Conservation (phyloP, 2,888 invertebrate genomes). For the Lasioglossum calceatum region DNA sequence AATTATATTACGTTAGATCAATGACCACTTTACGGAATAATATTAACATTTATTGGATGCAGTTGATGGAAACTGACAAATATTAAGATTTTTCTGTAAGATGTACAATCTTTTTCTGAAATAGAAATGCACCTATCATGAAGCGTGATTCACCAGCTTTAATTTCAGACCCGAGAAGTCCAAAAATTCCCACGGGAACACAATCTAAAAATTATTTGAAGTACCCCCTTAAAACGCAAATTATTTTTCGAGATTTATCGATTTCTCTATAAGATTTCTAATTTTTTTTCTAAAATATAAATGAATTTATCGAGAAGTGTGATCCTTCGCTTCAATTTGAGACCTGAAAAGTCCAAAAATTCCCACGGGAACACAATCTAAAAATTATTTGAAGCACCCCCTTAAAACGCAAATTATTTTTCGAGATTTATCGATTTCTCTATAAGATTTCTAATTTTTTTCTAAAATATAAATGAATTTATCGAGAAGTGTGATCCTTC, state of each 20-base stretch:
- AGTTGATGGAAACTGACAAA: not conserved
- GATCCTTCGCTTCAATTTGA: not conserved
- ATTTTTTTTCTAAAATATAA: not conserved
- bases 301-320: not conserved
- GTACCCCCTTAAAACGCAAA: not conserved
- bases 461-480: not conserved
- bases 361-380: not conserved
- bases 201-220: not conserved
- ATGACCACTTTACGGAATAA: not conserved
- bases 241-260: not conserved
- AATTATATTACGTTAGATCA: not conserved
- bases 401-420: not conserved
- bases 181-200: not conserved
- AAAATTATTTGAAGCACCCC: not conserved
- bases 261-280: not conserved
- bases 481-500: not conserved
- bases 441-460: fast-evolving
- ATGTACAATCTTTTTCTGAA: too few species aligned
- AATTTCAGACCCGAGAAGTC: not conserved
- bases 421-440: not conserved
- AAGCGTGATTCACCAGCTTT: not conserved
- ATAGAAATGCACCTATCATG: not conserved
- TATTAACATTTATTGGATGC: not conserved
- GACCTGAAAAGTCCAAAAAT: not conserved
- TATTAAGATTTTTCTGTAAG: not conserved